Conservation (phyloP, 2,888 invertebrate species). For the Isoperla grammatica region DNA sequence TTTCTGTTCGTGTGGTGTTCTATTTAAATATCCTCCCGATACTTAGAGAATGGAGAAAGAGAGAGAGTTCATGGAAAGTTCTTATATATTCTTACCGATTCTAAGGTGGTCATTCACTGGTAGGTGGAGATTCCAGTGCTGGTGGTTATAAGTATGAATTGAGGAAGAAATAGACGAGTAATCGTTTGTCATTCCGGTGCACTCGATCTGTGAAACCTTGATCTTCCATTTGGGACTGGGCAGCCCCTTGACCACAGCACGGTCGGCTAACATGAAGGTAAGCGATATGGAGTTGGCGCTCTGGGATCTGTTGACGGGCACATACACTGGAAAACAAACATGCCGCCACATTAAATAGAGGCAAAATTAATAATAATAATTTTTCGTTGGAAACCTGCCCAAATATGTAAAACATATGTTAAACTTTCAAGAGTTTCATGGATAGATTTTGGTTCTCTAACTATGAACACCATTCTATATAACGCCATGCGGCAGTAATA, state of each 20-base stretch:
- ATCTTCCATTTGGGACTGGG: slow-evolving; percentile 48
- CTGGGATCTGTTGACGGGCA: background rate
- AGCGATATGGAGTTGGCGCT: background rate
- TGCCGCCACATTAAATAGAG: no score
- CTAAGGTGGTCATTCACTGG: slow-evolving; percentile 7
- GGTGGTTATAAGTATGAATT: background rate
- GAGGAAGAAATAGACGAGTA: background rate
- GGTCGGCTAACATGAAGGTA: slow-evolving; percentile 2
- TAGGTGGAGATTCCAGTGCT: background rate
- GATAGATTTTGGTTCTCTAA: no score
- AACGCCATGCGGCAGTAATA: no score
- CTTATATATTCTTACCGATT: background rate
- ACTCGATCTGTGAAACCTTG: slow-evolving; percentile 57
- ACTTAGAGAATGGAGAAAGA: no score
- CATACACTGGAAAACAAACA: slow-evolving; percentile 11
- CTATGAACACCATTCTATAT: no score
- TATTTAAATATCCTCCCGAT: no score
- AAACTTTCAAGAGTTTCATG: no score
- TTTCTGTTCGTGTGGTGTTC: no score
- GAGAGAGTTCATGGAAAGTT: no score
- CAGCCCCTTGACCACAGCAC: slow-evolving; percentile 8
- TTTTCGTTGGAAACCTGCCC: background rate
- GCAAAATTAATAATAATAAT: no score
- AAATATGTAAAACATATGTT: no score
- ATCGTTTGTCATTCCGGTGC: slow-evolving; percentile 44